Base-by-base conservation (phyloP, 2,113 vertebrate species). In the Atrichornis clamosus region DNA sequence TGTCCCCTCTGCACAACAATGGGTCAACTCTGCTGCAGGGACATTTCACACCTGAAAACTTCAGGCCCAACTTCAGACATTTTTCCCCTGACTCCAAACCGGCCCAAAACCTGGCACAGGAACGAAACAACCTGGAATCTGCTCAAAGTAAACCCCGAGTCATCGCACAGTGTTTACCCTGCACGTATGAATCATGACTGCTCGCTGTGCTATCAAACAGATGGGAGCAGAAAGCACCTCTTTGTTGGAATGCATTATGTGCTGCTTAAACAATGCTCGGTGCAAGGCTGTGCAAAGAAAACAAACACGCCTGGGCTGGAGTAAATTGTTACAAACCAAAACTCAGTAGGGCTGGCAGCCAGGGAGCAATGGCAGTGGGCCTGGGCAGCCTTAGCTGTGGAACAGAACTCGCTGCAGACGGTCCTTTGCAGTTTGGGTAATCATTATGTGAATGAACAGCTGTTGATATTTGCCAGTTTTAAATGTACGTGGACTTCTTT, bases 241-340 rank as follows among this genome's bases (percentile, higher is more conserved):
- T 27, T 55, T 53, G 74, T 49, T 80, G 85, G 94, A 95, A 96
- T 81, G 70, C 82, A 46, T 88, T n/a, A 77, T 83, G 90, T 74
- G 92, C 95, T 86, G 90, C 90, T 97, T 88, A 93, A 97, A 94
- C 95, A 96, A 80, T 33, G 90, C 94, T 92, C 15, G 7, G 67
- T 95, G 92, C 85, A 84, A 88, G 90, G 92, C 90, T 88, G 67
- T 80, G 76, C 75, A 74, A 72, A 42, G 90, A 68, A 94, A 93
- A 96, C 92, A 95, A 94, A 90, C 95, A 24, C 28, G 50, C n/a
- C 94, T 88, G 79, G 53, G 53, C 79, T 19, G 63, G 21, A 86
- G 94, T 46, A 86, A 93, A 95, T 72, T 74, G 92, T 65, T 84
- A 65, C 85, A 77, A 84, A 94, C n/a, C 90, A 93, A 21, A 77